Evolutionary conservation across 2,113 vertebrate species (phyloP).

Genomic region (Delphinapterus leucas): DNA sequence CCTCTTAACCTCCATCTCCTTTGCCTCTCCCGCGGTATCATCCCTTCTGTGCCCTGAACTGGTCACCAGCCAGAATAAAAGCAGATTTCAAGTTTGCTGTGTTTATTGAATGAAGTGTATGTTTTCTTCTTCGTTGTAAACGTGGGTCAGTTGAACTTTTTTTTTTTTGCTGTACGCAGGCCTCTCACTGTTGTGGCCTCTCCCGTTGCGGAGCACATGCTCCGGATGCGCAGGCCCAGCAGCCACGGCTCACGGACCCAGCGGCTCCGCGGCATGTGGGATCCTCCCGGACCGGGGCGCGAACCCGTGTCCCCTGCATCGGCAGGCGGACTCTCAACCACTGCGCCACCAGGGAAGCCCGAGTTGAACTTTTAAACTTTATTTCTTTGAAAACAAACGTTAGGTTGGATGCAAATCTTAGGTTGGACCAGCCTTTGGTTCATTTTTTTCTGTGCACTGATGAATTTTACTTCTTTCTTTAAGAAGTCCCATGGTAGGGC

Average conservation of each 20-base stretch:
- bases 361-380: neutral
- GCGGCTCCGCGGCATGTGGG: fast-evolving
- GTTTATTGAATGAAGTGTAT: neutral
- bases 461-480: neutral
- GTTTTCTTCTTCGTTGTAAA: neutral
- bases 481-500: neutral
- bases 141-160: neutral
- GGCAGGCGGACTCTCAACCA: too few species aligned
- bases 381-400: neutral
- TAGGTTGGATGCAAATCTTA: neutral
- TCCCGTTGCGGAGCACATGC: too few species aligned
- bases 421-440: neutral
- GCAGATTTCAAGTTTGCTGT: neutral
- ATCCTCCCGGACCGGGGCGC: too few species aligned
- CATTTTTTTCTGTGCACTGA: neutral
- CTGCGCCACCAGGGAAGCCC: too few species aligned
- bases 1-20: neutral
- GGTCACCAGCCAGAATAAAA: fast-evolving
- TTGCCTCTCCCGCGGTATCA: neutral
- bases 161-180: too few species aligned
- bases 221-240: too few species aligned
- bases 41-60: neutral
- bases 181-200: too few species aligned
- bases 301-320: too few species aligned
- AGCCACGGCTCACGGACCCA: too few species aligned